Evolutionary conservation across 2,113 vertebrate genomes (phyloP).

Genomic region (Cisticola juncidis): DNA sequence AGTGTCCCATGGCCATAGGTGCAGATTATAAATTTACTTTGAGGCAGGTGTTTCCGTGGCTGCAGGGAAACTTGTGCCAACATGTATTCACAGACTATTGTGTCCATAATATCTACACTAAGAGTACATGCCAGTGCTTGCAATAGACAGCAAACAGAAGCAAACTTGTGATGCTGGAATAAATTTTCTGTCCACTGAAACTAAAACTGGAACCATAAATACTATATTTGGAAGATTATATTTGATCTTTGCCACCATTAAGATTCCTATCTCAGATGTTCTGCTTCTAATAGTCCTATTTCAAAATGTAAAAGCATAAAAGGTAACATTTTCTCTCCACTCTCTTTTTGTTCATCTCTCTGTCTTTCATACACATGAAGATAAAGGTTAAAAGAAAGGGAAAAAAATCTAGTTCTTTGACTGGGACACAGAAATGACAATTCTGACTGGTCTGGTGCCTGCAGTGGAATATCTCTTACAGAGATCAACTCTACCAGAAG

Average conservation of each 20-base stretch:
- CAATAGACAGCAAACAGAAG: constrained; percentile 55
- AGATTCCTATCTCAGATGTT: constrained; percentile 37
- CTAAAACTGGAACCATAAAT: constrained; percentile 59
- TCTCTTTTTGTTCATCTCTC: neutral
- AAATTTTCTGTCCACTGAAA: constrained; percentile 48
- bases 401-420: neutral
- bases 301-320: neutral
- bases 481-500: neutral
- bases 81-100: neutral
- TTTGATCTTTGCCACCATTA: constrained; percentile 59
- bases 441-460: neutral
- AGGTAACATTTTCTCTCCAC: neutral
- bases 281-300: constrained; percentile 23
- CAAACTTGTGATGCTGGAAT: constrained; percentile 52
- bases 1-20: constrained; percentile 58
- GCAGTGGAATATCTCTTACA: neutral
- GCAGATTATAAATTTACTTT: constrained; percentile 68
- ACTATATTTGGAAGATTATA: constrained; percentile 59
- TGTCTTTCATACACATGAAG: neutral
- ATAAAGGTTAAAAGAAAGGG: neutral
- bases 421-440: neutral
- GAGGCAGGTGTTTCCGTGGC: constrained; percentile 71
- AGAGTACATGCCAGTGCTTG: constrained; percentile 36
- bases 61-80: constrained; percentile 46
- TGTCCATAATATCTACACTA: constrained; percentile 32